Base-by-base conservation (phyloP, 2,888 invertebrate species). In the Habroteleia sp. region DNA sequence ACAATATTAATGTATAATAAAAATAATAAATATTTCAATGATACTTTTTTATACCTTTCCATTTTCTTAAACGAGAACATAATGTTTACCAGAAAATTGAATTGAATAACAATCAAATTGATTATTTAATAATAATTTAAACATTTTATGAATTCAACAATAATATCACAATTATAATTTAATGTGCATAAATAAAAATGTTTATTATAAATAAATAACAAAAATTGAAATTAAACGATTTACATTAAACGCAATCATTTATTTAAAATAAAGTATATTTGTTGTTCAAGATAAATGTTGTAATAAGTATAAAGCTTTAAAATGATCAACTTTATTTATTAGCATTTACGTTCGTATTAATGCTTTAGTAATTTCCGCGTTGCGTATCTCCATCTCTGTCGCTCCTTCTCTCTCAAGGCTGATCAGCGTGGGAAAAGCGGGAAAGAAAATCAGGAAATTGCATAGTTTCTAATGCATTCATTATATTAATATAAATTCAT, bases 351-450 rank as follows among this genome's bases (percentile, higher is more conserved):
- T 52, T 35, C 37, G 23, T 25, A 37, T 52, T 35, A 52, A 52
- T 37, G 52, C 27, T 6, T 37, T 25, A n/a, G 16, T 37, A 25
- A 37, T 37, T 52, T 52, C 52, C 52, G 35, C 52, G 37, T 46
- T 37, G 11, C 7, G n/a, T 16, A 23, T 39, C 39, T 39, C 39
- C 3, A 1, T 39, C 17, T 6, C 1, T 2, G 17, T 20, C 20
- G 2, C 3, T 39, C 39, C 17, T 17, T 8, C n/a, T 39, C 39
- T 6, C 1, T n/a, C 39, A 6, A 8, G 29, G 39, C 39, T 14
- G 33, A 2, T n/a, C 29, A 5, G 2, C n/a, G 14, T 10, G 14
- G 44, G n/a, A 44, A 14, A 27, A 44, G 44, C 27, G 27, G 10
- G 46, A 46, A 1, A 31, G 31, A 31, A 17, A 29, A 46, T 31